Evolutionary conservation across 1,140 invertebrate species (phyloP).

Genomic region (Euwallacea similis): DNA sequence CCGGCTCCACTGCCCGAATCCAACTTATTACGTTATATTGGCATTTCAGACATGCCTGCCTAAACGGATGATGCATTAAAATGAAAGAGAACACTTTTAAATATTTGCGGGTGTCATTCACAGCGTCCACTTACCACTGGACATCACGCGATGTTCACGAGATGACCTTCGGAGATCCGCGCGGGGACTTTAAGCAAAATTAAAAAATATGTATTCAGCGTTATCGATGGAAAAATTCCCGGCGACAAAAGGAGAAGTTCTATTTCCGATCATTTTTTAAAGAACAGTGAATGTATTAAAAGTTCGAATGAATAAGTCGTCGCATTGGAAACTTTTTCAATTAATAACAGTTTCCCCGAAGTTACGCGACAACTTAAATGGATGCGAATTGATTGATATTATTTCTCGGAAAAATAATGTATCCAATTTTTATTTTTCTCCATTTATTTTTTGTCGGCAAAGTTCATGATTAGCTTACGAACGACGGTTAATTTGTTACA

Average conservation of each 20-base stretch:
- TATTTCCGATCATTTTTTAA: constrained; percentile 21
- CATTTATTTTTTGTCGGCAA: no score
- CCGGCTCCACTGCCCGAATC: constrained; percentile 20
- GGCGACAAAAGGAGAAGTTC: background rate
- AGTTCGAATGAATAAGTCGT: constrained; percentile 21
- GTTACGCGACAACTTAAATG: constrained; percentile 32
- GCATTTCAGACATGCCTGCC: constrained; percentile 24
- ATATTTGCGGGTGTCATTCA: no score
- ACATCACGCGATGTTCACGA: no score
- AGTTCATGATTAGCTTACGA: no score
- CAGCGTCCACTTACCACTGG: no score
- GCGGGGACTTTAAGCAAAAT: no score
- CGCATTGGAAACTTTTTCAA: constrained; percentile 27
- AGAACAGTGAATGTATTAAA: constrained; percentile 27
- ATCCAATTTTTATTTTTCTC: background rate
- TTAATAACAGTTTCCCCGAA: constrained; percentile 27
- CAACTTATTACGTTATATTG: constrained; percentile 35
- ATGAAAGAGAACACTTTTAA: no score
- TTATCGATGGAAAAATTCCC: background rate
- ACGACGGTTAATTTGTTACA: no score
- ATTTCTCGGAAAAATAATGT: constrained; percentile 13
- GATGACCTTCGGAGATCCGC: no score
- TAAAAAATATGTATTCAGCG: no score
- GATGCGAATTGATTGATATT: constrained; percentile 33
- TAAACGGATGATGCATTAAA: no score